Percentiles rank a stretch among this genome's conserved stretches.
Conservation (phyloP, 2,888 invertebrate species). For the Empis stercorea region DNA sequence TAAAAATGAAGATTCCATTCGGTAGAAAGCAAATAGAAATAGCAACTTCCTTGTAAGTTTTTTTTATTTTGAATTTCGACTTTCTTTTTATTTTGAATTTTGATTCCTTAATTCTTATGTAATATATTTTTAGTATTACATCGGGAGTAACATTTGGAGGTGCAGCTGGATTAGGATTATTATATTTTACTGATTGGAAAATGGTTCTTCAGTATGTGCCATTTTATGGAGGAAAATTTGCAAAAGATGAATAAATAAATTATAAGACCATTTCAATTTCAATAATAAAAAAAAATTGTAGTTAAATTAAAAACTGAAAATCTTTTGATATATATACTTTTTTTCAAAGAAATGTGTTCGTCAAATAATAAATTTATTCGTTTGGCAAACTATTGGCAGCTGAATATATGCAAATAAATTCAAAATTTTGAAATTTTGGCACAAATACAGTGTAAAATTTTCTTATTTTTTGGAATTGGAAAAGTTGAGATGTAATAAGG, state of each 20-base stretch:
- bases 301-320: too few relatives aligned
- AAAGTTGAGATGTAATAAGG: too few relatives aligned
- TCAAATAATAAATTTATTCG: too few relatives aligned
- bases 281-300: neutral
- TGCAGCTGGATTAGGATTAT: constrained; percentile 44
- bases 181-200: constrained; percentile 74
- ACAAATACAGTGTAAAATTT: too few relatives aligned
- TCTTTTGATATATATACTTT: too few relatives aligned
- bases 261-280: neutral
- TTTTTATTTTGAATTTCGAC: constrained; percentile 4
- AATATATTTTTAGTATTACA: constrained; percentile 38
- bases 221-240: constrained; percentile 61
- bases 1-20: constrained; percentile 31
- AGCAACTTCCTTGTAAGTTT: constrained; percentile 36
- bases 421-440: too few relatives aligned
- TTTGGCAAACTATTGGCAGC: too few relatives aligned
- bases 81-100: too few relatives aligned
- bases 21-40: constrained; percentile 51
- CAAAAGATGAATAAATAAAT: constrained; percentile 32
- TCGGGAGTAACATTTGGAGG: constrained; percentile 52
- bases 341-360: too few relatives aligned
- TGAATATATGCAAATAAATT: too few relatives aligned
- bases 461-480: too few relatives aligned
- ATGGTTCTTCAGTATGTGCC: constrained; percentile 57
- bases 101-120: too few relatives aligned